Conservation (phyloP, 2,797 vertebrate species). For the Sciurus vulgaris region DNA sequence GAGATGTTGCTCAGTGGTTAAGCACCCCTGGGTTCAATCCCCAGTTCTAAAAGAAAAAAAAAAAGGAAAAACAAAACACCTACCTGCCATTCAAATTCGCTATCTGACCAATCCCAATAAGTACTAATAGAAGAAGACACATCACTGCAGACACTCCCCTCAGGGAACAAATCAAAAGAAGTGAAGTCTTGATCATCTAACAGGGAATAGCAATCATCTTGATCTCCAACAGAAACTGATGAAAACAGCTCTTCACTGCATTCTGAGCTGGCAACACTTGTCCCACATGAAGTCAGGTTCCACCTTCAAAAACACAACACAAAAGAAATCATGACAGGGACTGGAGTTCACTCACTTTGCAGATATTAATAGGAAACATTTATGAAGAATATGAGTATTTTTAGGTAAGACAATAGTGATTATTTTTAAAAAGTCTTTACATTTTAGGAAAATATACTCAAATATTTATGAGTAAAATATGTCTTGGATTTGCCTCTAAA, state of each 20-base stretch:
- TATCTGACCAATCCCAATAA: constrained; percentile 99
- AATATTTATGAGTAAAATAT: constrained; percentile 62
- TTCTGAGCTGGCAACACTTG: constrained; percentile 98
- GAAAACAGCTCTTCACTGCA: constrained; percentile 99
- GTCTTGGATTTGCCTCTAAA: constrained; percentile 14
- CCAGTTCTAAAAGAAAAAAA: too few relatives aligned
- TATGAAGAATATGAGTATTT: constrained; percentile 25
- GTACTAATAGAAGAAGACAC: constrained; percentile 99
- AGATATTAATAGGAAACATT: constrained; percentile 39
- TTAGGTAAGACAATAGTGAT: constrained; percentile 14
- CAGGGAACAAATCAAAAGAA: constrained; percentile 97
- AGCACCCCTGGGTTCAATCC: too few relatives aligned
- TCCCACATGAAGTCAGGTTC: constrained; percentile 98
- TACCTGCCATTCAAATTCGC: constrained; percentile 99
- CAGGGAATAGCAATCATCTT: constrained; percentile 98
- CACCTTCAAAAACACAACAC: constrained; percentile 90
- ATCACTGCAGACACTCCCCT: constrained; percentile 98
- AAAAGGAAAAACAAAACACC: constrained; percentile 55
- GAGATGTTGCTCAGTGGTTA: too few relatives aligned
- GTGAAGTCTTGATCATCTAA: constrained; percentile 98
- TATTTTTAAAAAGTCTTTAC: constrained; percentile 55
- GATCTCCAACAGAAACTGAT: constrained; percentile 97
- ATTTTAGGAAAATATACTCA: constrained; percentile 38
- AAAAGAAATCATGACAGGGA: constrained; percentile 70
- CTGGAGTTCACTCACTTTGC: not conserved